These are phyloP conservation scores for Chymomyza costata DNA, from an alignment of 1,140 invertebrate genomes.

Conservation along the genomic window DNA sequence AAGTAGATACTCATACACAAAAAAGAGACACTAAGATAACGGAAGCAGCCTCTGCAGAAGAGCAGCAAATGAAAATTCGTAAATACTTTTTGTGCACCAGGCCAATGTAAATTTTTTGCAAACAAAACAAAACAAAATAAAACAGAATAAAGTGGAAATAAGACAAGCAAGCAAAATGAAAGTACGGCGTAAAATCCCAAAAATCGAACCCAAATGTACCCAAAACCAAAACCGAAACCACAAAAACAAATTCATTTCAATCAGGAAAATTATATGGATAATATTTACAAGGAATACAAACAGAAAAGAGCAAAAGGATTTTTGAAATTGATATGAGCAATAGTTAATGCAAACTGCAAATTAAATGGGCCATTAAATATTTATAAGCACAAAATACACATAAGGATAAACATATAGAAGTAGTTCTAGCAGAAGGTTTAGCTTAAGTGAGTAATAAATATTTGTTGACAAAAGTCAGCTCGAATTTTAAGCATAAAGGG, in stretches of 20 bases:
- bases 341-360: constrained; percentile 22
- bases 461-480: too few species aligned
- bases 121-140: constrained; percentile 5
- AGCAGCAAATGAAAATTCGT: constrained; percentile 64
- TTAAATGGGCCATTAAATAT: constrained; percentile 47
- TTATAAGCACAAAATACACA: constrained; percentile 17
- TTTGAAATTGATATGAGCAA: too few species aligned
- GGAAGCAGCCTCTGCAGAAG: constrained; percentile 46
- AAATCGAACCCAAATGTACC: not conserved
- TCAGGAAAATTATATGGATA: constrained; percentile 16
- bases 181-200: constrained; percentile 16
- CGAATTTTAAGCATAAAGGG: too few species aligned
- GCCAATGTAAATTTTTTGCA: constrained; percentile 21
- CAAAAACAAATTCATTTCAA: constrained; percentile 41
- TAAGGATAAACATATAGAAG: too few species aligned
- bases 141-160: not conserved
- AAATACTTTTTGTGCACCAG: constrained; percentile 34
- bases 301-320: too few species aligned
- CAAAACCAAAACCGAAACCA: constrained; percentile 29
- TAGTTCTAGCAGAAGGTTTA: too few species aligned
- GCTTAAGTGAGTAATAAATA: too few species aligned
- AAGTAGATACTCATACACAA: too few species aligned
- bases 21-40: constrained; percentile 53
- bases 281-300: too few species aligned
- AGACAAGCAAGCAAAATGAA: constrained; percentile 22